These are phyloP conservation scores for Drosophila kikkawai DNA, from an alignment of 1,140 invertebrate genomes.

Conservation along the genomic window DNA sequence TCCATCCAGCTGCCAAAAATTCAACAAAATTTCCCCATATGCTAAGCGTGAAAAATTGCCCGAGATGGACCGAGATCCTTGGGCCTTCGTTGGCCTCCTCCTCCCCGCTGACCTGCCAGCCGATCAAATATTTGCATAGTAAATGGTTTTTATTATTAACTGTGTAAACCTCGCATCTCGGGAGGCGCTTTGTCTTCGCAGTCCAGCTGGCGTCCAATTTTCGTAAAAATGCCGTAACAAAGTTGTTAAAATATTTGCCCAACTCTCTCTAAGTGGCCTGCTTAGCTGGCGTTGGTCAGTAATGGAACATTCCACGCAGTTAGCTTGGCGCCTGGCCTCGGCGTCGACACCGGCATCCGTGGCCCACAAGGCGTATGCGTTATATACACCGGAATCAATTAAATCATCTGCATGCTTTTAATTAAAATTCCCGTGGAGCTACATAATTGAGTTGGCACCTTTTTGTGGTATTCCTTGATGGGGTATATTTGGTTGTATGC, in stretches of 20 bases:
- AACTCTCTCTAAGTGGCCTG: slow-evolving; percentile 42
- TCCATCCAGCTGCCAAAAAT: slow-evolving; percentile 49
- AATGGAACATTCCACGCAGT: slow-evolving; percentile 7
- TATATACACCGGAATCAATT: slow-evolving; percentile 66
- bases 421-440: slow-evolving; percentile 71
- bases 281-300: slow-evolving; percentile 49
- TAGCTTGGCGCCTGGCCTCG: not conserved
- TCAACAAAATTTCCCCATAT: slow-evolving; percentile 62
- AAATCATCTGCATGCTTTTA: slow-evolving; percentile 74
- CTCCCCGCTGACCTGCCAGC: slow-evolving; percentile 5
- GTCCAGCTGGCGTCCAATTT: slow-evolving; percentile 46
- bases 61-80: slow-evolving; percentile 33
- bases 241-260: slow-evolving; percentile 78
- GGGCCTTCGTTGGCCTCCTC: not conserved
- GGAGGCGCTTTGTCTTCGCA: slow-evolving; percentile 6
- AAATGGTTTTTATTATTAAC: slow-evolving; percentile 83
- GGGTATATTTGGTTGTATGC: slow-evolving; percentile 19
- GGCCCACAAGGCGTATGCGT: slow-evolving; percentile 45
- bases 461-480: slow-evolving; percentile 15
- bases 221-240: slow-evolving; percentile 71
- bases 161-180: slow-evolving; percentile 66
- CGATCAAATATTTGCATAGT: slow-evolving; percentile 80
- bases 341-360: not conserved
- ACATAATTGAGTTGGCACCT: slow-evolving; percentile 73
- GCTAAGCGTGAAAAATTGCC: slow-evolving; percentile 75